Base-by-base conservation (phyloP, 2,888 invertebrate species). In the Caprella mutica region DNA sequence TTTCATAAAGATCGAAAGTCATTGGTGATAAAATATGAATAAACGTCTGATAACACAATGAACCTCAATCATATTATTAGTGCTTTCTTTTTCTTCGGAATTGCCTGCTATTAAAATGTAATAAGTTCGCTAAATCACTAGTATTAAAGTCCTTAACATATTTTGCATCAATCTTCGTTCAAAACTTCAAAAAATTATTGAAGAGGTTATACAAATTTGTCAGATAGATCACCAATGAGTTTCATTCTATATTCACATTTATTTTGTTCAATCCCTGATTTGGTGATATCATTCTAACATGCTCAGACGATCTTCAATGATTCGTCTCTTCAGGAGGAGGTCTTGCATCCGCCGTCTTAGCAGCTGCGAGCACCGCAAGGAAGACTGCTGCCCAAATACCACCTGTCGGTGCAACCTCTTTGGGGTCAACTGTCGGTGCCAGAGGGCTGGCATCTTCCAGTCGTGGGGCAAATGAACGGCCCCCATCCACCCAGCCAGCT, bases 341-440 rank as follows among this genome's bases (percentile, higher is more conserved):
- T 65, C 65, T 9, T 88, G 88, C 77, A 79, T 88, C 68, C 79
- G 81, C 69, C 82, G 87, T 65, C 85, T 85, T 5, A 85, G 84
- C 65, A 85, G 84, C 76, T 89, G 88, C 75, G 87, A 88, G 74
- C 85, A 86, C 72, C 80, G 86, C 62, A 84, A 84, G 12, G 83
- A 84, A 65, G 86, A 86, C 73, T 88, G 88, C 78, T 88, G 88
- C 78, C 82, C 83, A 76, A 85, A 84, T 69, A 84, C 85, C 65
- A 83, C 86, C 65, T 89, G 88, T 75, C 80, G 88, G 65, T 89
- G 88, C 79, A 88, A 88, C 74, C 78, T 88, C 52, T 89, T 87
- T 87, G 87, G 88, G 61, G 82, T 85, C 71, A 88, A 89, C 77
- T 88, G 88, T 74, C 80, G 84, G 69, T 89, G 88, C 74, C 87